These are phyloP conservation scores for Lepisosteus osseus DNA, from an alignment of 2,113 vertebrate genomes.

Conservation along the genomic window DNA sequence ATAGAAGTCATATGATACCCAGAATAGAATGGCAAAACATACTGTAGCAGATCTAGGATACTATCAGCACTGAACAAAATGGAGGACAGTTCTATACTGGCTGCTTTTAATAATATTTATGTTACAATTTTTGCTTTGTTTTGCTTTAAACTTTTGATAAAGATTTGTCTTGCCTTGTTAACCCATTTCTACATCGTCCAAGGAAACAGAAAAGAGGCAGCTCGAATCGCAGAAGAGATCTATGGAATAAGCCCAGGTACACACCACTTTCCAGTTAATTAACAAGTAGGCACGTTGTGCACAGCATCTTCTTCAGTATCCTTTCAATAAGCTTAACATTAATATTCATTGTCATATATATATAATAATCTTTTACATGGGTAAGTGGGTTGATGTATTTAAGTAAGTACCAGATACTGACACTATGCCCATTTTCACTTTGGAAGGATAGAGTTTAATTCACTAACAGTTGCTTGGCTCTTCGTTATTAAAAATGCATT, in stretches of 20 bases:
- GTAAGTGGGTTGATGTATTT: too few species aligned
- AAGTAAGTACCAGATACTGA: too few species aligned
- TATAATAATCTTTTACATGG: too few species aligned
- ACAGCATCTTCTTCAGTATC: too few species aligned
- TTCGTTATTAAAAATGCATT: too few species aligned
- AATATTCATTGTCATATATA: too few species aligned
- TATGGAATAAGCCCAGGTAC: slow-evolving; percentile 45
- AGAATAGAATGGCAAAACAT: slow-evolving; percentile 51
- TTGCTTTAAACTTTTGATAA: slow-evolving; percentile 86
- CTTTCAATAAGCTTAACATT: too few species aligned
- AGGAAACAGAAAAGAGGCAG: slow-evolving; percentile 83
- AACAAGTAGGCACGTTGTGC: too few species aligned
- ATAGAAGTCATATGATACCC: slow-evolving; percentile 67
- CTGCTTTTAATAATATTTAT: slow-evolving; percentile 79
- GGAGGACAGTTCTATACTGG: slow-evolving; percentile 61
- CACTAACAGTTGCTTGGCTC: too few species aligned
- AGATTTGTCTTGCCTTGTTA: slow-evolving; percentile 84
- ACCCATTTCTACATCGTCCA: slow-evolving; percentile 88
- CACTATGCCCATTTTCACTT: too few species aligned
- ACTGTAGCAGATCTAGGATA: slow-evolving; percentile 36
- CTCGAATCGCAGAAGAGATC: slow-evolving; percentile 83
- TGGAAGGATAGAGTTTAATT: too few species aligned
- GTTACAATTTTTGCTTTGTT: slow-evolving; percentile 85
- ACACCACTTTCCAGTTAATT: too few species aligned
- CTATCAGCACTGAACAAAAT: slow-evolving; percentile 60